Conservation (phyloP, 2,888 invertebrate species). For the Chymomyza caudatula region DNA sequence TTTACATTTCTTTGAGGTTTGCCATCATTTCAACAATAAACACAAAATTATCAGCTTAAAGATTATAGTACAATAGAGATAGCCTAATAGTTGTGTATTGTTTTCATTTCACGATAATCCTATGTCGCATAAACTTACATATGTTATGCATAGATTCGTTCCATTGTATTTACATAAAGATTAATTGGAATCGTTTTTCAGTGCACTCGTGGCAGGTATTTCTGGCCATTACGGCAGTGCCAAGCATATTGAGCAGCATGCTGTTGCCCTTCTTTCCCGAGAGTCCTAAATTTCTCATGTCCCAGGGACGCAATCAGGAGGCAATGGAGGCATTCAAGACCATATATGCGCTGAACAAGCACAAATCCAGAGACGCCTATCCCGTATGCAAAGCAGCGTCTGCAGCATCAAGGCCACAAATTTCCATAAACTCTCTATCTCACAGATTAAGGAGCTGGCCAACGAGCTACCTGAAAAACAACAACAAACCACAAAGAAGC, state of each 20-base stretch:
- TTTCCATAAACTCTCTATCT: not conserved
- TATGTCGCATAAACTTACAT: not conserved
- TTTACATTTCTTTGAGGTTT: too few species aligned
- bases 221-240: conserved; percentile 55
- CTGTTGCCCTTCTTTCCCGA: conserved; percentile 66
- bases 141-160: not conserved
- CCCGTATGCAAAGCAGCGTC: conserved; percentile 79
- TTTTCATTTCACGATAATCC: too few species aligned
- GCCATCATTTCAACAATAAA: too few species aligned
- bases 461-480: conserved; percentile 57
- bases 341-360: conserved; percentile 84
- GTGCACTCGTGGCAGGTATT: conserved; percentile 71
- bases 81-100: too few species aligned
- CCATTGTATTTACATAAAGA: not conserved
- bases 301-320: conserved; percentile 69
- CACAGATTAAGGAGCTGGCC: conserved; percentile 60
- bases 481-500: conserved; percentile 15
- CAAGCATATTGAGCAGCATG: conserved; percentile 52
- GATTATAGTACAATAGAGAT: too few species aligned
- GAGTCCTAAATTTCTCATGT: conserved; percentile 75
- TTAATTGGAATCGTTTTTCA: conserved; percentile 16
- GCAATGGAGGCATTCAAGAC: conserved; percentile 75
- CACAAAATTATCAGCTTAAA: too few species aligned
- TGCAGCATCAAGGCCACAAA: not conserved
- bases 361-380: conserved; percentile 81